Base-by-base conservation (phyloP, 2,797 vertebrate genomes). In the Falco columbarius region DNA sequence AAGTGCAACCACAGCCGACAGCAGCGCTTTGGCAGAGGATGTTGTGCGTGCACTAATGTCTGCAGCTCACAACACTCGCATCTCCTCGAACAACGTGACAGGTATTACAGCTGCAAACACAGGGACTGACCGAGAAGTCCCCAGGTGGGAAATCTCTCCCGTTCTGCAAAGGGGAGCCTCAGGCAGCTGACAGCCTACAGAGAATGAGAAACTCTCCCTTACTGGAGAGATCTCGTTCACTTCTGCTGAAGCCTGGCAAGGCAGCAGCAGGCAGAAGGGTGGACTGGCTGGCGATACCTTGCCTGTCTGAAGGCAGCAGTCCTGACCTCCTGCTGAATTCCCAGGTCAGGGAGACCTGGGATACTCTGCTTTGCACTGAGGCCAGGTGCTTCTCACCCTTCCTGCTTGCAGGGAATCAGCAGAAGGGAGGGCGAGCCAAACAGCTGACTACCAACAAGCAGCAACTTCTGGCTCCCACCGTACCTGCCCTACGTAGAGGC, bases 41-140 rank as follows among this genome's bases (percentile, higher is more conserved):
- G 0, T 2, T 14, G 27, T 15, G 36, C 2, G 1, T 32, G 15
- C 2, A 1, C 24, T 16, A 36, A 51, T 0, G 0, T n/a, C 68
- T 75, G 56, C 58, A 47, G 26, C 24, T 65, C 62, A 19, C 55
- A 27, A 30, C 27, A 22, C 52, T 40, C 2, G 0, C 7, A 22
- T 27, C 51, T 75, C 55, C 21, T 56, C 40, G 49, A 86, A 22
- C 62, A 63, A 29, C 3, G 5, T 40, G 46, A 61, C 55, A 29
- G 22, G 7, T 44, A 70, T 20, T 46, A 74, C 0, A 1, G 26
- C 56, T 66, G 63, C 63, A 79, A 82, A 77, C 46, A 61, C 20
- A 26, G 63, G 14, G 27, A 71, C 6, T 29, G 40, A 18, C 20
- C 0, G 1, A 51, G 26, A 72, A 30, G 40, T 26, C 52, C 30